phyloP scores from a whole-genome alignment of 2,113 vertebrate species.

The Larimichthys crocea region DNA sequence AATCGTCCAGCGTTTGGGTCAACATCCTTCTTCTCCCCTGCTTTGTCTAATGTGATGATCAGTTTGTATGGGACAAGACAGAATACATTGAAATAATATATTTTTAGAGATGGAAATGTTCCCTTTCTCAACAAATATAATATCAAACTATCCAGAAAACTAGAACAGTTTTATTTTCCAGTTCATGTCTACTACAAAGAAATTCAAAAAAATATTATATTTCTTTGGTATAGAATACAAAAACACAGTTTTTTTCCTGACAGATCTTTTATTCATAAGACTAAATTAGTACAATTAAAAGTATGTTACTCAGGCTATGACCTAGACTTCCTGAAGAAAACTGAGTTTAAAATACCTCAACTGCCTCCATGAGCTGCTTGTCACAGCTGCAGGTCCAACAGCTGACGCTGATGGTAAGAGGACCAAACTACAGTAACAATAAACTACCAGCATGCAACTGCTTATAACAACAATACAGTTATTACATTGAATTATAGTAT shows the following conservation, averaged over 20 bases:
- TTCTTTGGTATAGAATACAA: not conserved
- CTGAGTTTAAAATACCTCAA: not conserved
- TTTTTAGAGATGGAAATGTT: not conserved
- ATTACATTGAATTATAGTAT: too few relatives aligned
- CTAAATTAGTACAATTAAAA: not conserved
- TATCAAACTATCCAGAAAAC: not conserved
- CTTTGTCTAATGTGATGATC: constrained; percentile 76
- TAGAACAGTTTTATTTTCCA: not conserved
- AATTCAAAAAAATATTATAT: not conserved
- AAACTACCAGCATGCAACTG: not conserved
- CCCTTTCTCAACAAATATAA: not conserved
- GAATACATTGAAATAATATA: not conserved
- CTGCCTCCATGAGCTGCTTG: not conserved
- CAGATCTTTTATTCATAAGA: not conserved
- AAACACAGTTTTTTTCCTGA: not conserved
- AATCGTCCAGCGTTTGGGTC: constrained; percentile 95
- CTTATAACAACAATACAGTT: too few relatives aligned
- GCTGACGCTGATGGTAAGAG: too few relatives aligned
- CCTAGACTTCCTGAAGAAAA: not conserved
- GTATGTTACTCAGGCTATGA: not conserved
- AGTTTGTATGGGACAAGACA: not conserved
- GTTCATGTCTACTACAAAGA: not conserved
- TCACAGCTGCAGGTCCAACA: too few relatives aligned
- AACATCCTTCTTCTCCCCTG: constrained; percentile 88
- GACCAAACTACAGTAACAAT: not conserved